Percentiles rank a stretch among this genome's conserved stretches.
These are phyloP conservation scores for Laupala kohalensis DNA, from an alignment of 1,140 invertebrate genomes.

Conservation along the genomic window DNA sequence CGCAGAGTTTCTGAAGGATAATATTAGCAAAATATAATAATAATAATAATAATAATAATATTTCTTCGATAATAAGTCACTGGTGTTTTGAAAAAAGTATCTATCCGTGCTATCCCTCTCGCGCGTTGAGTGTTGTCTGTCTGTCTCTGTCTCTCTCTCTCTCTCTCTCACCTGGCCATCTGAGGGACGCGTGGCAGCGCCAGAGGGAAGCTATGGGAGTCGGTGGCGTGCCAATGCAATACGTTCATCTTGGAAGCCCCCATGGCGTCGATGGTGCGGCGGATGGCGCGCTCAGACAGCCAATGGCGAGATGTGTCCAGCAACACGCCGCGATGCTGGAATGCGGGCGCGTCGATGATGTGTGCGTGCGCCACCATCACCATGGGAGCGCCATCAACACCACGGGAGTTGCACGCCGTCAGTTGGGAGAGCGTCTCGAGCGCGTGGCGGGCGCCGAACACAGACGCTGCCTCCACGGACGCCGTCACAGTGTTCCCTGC, in stretches of 20 bases:
- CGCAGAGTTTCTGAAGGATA: too few species aligned
- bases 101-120: too few species aligned
- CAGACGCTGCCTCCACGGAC: slow-evolving; percentile 44
- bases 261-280: slow-evolving; percentile 61
- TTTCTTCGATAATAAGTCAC: too few species aligned
- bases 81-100: too few species aligned
- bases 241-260: slow-evolving; percentile 69
- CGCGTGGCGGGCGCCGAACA: slow-evolving; percentile 63
- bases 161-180: slow-evolving; percentile 48
- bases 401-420: slow-evolving; percentile 27
- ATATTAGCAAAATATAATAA: too few species aligned
- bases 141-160: too few species aligned
- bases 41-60: too few species aligned
- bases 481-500: slow-evolving; percentile 24
- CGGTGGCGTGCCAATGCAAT: slow-evolving; percentile 75
- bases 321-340: slow-evolving; percentile 50
- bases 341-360: slow-evolving; percentile 28
- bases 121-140: too few species aligned
- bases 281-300: slow-evolving; percentile 51
- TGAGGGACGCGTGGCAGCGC: slow-evolving; percentile 51
- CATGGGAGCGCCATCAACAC: slow-evolving; percentile 17
- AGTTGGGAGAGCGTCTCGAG: slow-evolving; percentile 62
- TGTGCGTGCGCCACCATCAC: slow-evolving; percentile 18
- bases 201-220: slow-evolving; percentile 71
- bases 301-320: slow-evolving; percentile 66